phyloP scores from a whole-genome alignment of 2,888 invertebrate species.

The Melangyna quadrimaculata region DNA sequence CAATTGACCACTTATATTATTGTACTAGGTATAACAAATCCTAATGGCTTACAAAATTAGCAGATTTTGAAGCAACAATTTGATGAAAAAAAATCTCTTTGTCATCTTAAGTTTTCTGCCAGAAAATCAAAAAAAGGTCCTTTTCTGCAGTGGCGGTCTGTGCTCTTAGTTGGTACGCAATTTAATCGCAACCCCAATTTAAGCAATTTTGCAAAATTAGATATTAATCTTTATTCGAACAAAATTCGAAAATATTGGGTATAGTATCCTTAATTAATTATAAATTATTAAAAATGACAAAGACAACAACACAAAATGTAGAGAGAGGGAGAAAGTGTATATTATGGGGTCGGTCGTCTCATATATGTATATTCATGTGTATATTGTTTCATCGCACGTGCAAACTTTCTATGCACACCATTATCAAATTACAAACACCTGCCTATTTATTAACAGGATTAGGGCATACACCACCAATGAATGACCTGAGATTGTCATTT shows the following conservation, averaged over 20 bases:
- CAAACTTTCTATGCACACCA: slow-evolving; percentile 36
- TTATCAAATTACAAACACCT: slow-evolving; percentile 66
- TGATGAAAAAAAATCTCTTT: neutral
- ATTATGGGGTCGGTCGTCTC: neutral
- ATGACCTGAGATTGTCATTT: slow-evolving; percentile 72
- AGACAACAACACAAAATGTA: neutral
- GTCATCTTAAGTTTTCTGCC: neutral
- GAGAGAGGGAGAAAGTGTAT: neutral
- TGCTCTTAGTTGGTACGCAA: neutral
- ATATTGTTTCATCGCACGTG: slow-evolving; percentile 3
- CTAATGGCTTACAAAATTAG: neutral
- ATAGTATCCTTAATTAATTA: neutral
- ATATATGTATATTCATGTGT: neutral
- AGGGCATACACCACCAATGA: slow-evolving; percentile 2
- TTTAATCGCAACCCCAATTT: neutral
- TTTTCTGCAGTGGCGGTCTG: neutral
- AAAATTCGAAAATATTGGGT: neutral
- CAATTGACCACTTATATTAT: neutral
- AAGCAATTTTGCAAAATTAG: neutral
- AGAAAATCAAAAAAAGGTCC: neutral
- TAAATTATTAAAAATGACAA: neutral
- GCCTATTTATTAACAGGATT: neutral
- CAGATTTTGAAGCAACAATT: slow-evolving; percentile 2
- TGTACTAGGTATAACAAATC: neutral
- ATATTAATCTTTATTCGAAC: neutral